phyloP scores from a whole-genome alignment of 2,797 vertebrate genomes.

The Thunnus albacares region DNA sequence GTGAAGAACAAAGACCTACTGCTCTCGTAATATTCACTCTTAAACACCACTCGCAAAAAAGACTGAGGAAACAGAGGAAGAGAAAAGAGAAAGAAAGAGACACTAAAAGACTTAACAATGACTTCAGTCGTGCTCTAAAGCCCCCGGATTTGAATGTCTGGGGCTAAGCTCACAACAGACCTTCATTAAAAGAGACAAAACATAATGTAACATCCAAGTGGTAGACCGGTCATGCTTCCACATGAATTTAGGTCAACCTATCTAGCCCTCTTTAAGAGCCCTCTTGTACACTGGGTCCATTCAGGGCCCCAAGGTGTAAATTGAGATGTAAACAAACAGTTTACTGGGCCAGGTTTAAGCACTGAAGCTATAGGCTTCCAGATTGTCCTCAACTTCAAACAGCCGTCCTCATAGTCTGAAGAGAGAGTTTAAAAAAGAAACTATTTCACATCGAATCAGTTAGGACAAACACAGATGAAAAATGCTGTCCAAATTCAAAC shows the following conservation, averaged over 20 bases:
- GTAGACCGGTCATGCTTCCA: constrained; percentile 37
- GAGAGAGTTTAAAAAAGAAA: constrained; percentile 14
- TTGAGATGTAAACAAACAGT: constrained; percentile 74
- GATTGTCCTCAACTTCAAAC: constrained; percentile 51
- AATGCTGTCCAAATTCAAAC: background rate
- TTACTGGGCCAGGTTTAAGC: constrained; percentile 53
- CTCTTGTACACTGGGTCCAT: constrained; percentile 59
- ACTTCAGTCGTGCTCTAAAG: too few species aligned
- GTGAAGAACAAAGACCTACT: constrained; percentile 56
- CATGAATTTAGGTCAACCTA: constrained; percentile 61
- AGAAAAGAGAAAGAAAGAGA: background rate
- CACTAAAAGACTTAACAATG: background rate
- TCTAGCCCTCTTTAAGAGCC: constrained; percentile 38
- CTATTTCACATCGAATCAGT: constrained; percentile 22
- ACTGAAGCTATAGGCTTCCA: constrained; percentile 34
- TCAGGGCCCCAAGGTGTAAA: constrained; percentile 67
- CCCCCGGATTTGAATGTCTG: constrained; percentile 3
- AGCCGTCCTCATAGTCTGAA: constrained; percentile 31
- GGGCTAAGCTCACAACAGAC: constrained; percentile 7
- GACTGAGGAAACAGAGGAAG: background rate
- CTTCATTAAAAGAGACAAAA: constrained; percentile 52
- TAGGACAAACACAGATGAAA: background rate
- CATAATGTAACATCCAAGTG: constrained; percentile 34
- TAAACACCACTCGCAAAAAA: constrained; percentile 18
- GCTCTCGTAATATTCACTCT: constrained; percentile 51